phyloP scores from a whole-genome alignment of 2,888 invertebrate species.

The Chymomyza procnemis region DNA sequence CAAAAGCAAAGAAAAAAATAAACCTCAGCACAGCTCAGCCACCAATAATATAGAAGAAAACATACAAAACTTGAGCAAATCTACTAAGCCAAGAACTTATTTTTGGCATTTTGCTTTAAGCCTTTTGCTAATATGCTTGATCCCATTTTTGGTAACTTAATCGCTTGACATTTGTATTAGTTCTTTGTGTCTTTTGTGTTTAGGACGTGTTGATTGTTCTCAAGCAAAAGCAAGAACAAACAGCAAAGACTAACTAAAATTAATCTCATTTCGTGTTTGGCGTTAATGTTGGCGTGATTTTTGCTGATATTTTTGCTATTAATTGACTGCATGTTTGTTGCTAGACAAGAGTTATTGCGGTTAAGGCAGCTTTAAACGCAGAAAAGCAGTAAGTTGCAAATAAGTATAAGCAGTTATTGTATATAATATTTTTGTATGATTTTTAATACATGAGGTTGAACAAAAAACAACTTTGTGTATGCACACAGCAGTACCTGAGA shows the following conservation, averaged over 20 bases:
- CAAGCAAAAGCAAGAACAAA: slow-evolving; percentile 10
- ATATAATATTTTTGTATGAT: too few relatives aligned
- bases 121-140: slow-evolving; percentile 72
- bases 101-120: slow-evolving; percentile 36
- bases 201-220: slow-evolving; percentile 20
- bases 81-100: not conserved
- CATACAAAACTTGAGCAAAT: not conserved
- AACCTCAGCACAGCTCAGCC: not conserved
- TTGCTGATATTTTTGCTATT: slow-evolving; percentile 49
- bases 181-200: slow-evolving; percentile 36
- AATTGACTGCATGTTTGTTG: slow-evolving; percentile 43
- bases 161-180: slow-evolving; percentile 74
- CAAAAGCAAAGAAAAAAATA: slow-evolving; percentile 45
- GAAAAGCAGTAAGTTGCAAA: too few relatives aligned
- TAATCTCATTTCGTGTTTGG: slow-evolving; percentile 60
- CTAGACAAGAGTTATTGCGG: not conserved
- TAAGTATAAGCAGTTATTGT: too few relatives aligned
- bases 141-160: slow-evolving; percentile 68
- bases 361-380: not conserved
- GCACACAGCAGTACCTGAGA: too few relatives aligned
- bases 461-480: too few relatives aligned
- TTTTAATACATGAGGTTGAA: too few relatives aligned
- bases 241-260: slow-evolving; percentile 53
- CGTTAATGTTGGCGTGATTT: slow-evolving; percentile 61
- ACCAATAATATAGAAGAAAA: not conserved